These are phyloP conservation scores for Campoplex nolae DNA, from an alignment of 2,888 invertebrate species.

Conservation along the genomic window DNA sequence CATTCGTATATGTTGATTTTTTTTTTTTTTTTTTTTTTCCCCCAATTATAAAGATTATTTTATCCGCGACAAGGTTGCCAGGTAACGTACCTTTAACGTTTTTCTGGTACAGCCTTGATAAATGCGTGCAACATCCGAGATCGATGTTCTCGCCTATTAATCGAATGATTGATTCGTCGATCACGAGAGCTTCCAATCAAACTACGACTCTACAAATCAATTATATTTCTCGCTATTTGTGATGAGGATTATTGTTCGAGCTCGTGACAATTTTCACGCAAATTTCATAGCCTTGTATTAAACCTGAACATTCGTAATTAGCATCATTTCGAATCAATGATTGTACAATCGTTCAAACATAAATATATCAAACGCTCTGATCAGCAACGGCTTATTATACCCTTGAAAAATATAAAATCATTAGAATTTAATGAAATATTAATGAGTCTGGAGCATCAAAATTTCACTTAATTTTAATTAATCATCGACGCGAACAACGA, in stretches of 20 bases:
- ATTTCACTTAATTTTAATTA: not conserved
- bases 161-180: conserved; percentile 3
- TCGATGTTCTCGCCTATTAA: not conserved
- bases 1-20: not conserved
- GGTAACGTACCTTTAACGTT: too few species aligned
- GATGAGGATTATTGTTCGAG: not conserved
- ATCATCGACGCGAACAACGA: not conserved
- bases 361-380: too few species aligned
- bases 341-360: not conserved
- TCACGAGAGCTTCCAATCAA: not conserved
- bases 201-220: not conserved
- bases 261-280: not conserved
- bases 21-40: not conserved
- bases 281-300: not conserved
- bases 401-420: too few species aligned
- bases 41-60: not conserved
- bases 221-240: not conserved
- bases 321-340: not conserved
- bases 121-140: not conserved
- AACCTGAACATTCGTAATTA: not conserved
- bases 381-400: too few species aligned
- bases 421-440: not conserved
- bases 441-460: not conserved
- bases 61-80: not conserved
- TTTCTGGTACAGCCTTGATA: not conserved